phyloP scores from a whole-genome alignment of 2,797 vertebrate genomes.

The Pitangus sulphuratus region DNA sequence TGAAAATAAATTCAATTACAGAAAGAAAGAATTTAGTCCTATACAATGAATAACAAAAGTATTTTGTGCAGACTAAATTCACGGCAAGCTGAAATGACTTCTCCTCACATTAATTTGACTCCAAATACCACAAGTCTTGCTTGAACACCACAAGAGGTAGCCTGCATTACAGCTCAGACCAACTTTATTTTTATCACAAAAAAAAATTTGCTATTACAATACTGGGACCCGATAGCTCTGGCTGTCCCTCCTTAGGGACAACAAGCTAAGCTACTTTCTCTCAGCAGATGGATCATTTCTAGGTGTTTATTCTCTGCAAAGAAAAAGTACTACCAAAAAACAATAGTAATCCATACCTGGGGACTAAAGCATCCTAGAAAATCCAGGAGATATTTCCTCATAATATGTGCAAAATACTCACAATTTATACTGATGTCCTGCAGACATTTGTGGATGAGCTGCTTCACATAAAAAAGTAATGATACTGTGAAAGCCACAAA shows the following conservation, averaged over 20 bases:
- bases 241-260: background rate
- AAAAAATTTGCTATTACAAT: background rate
- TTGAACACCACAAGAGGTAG: rapidly evolving
- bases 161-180: background rate
- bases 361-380: background rate
- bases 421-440: background rate
- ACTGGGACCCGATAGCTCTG: background rate
- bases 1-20: background rate
- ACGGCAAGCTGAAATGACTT: background rate
- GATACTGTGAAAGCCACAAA: background rate
- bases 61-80: background rate
- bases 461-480: background rate
- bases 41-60: background rate
- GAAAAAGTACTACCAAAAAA: background rate
- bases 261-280: background rate
- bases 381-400: background rate
- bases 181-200: background rate
- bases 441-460: background rate
- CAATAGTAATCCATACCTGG: background rate
- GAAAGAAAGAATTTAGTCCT: background rate
- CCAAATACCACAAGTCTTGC: background rate
- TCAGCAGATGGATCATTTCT: background rate
- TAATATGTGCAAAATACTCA: background rate
- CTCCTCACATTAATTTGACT: background rate
- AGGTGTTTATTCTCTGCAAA: background rate